A percentile compares a stretch with the other conserved stretches of the same genome.
phyloP scores from a whole-genome alignment of 2,113 vertebrate species.

The Chiloscyllium plagiosum region DNA sequence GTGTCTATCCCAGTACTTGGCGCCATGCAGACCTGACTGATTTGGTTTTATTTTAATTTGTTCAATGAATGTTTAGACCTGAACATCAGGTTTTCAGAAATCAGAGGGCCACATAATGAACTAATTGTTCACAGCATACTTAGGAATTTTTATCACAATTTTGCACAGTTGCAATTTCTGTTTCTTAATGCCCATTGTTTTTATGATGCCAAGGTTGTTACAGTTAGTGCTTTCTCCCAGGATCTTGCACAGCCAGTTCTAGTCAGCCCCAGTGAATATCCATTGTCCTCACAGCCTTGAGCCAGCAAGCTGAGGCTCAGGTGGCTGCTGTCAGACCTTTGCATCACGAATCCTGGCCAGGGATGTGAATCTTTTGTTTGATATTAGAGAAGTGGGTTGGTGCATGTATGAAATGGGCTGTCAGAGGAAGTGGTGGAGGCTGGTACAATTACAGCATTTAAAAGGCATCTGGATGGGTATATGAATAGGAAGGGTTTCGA shows the following conservation, averaged over 20 bases:
- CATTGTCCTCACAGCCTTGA: neutral
- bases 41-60: neutral
- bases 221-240: neutral
- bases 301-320: neutral
- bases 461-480: no score
- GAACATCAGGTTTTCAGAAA: neutral
- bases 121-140: neutral
- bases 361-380: neutral
- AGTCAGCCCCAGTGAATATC: neutral
- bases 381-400: neutral
- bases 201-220: neutral
- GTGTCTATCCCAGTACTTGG: neutral
- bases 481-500: no score
- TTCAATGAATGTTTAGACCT: neutral
- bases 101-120: neutral
- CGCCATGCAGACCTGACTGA: neutral
- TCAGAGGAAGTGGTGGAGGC: no score
- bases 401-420: no score
- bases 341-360: neutral
- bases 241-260: neutral
- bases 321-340: neutral
- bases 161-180: neutral
- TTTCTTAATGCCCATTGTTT: neutral
- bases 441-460: no score
- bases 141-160: neutral